Percentiles rank a stretch among this genome's conserved stretches.
Evolutionary conservation across 2,888 invertebrate genomes (phyloP).

Genomic region (Pheosia gnoma): DNA sequence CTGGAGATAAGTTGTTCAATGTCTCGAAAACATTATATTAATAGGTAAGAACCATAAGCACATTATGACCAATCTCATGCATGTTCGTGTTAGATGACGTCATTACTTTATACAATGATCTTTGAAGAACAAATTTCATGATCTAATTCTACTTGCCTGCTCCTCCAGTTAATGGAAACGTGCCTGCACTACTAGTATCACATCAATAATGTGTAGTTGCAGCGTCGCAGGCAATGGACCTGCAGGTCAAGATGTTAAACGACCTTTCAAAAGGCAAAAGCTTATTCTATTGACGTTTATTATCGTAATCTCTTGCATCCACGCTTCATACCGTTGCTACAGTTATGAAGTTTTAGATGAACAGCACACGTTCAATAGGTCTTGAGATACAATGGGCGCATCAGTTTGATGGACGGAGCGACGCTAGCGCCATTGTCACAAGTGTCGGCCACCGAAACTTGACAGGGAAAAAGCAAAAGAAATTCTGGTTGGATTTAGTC

Average conservation of each 20-base stretch:
- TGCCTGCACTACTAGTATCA: no score
- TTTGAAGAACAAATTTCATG: no score
- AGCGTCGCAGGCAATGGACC: not conserved
- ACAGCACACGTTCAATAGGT: constrained; percentile 29
- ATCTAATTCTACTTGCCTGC: no score
- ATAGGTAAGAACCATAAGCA: no score
- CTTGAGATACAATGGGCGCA: constrained; percentile 37
- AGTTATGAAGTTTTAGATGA: constrained; percentile 2
- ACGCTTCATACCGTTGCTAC: not conserved
- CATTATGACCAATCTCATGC: no score
- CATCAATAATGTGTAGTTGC: no score
- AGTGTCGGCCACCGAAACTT: constrained; percentile 60
- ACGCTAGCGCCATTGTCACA: constrained; percentile 58
- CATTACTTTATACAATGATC: no score
- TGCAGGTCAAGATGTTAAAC: not conserved
- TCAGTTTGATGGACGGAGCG: constrained; percentile 29
- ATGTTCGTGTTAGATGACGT: no score
- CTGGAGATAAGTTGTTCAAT: no score
- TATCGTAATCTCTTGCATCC: not conserved
- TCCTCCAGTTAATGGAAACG: no score
- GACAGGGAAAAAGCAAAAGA: constrained; percentile 55
- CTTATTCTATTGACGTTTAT: not conserved
- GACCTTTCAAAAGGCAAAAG: not conserved
- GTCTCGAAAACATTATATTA: no score
- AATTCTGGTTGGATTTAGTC: constrained; percentile 30